A percentile compares a stretch with the other conserved stretches of the same genome.
Conservation (phyloP, 2,888 invertebrate genomes). For the Pomacea canaliculata region DNA sequence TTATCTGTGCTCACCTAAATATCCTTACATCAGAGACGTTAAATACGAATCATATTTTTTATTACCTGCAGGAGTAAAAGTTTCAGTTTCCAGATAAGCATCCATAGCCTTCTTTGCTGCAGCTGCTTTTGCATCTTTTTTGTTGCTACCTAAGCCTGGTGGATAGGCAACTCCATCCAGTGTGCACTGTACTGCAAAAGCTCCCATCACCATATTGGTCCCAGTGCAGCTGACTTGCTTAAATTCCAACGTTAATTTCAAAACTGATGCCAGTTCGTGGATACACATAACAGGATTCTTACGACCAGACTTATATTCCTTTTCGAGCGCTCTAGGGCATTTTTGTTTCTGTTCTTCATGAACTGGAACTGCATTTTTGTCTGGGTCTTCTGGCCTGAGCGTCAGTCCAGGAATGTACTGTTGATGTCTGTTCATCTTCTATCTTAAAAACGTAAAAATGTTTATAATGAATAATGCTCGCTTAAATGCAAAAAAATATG, state of each 20-base stretch:
- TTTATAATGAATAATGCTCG: too few species aligned
- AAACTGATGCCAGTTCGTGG: conserved; percentile 21
- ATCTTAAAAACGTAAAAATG: too few species aligned
- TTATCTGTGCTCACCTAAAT: too few species aligned
- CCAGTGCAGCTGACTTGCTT: conserved; percentile 12
- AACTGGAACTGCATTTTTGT: conserved; percentile 8
- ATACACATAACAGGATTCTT: conserved; percentile 32
- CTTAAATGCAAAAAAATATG: too few species aligned
- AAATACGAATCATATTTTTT: not conserved
- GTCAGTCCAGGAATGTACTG: conserved; percentile 29
- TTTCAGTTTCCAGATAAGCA: conserved; percentile 48
- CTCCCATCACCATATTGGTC: conserved; percentile 23
- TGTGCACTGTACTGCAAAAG: conserved; percentile 56
- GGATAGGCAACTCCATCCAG: conserved; percentile 54
- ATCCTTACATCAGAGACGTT: not conserved
- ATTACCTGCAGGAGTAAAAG: conserved; percentile 41
- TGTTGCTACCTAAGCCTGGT: conserved; percentile 61
- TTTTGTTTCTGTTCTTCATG: not conserved
- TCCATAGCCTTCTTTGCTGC: conserved; percentile 61
- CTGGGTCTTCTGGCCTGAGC: conserved; percentile 23
- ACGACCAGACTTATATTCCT: conserved; percentile 9
- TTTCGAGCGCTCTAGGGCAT: conserved; percentile 4
- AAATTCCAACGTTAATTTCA: conserved; percentile 14
- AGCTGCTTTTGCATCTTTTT: conserved; percentile 65
- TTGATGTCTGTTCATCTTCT: conserved; percentile 6